Base-by-base conservation (phyloP, 2,888 invertebrate genomes). In the Serripes groenlandicus region DNA sequence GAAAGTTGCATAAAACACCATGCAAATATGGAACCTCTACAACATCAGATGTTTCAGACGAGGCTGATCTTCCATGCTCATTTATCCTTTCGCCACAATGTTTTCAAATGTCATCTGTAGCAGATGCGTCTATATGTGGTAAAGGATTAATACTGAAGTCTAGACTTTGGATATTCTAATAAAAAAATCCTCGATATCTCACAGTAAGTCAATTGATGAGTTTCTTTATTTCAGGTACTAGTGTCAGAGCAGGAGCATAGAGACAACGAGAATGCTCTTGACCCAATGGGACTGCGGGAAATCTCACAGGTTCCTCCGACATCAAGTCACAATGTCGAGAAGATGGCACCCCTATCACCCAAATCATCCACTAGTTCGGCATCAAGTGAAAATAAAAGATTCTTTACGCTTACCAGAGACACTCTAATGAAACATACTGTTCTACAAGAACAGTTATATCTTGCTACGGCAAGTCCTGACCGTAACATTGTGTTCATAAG, bases 231-330 rank as follows among this genome's bases (percentile, higher is more conserved):
- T 37, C 74, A 91, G 91, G 91, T 91, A 9, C 68, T 91, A 52
- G 88, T 91, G 21, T 91, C 92, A 7, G 92, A 92, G 72, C 90
- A 90, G 60, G 91, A 89, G 73, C 90, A 88, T 30, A 54, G 88
- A 21, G 91, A 92, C 71, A 89, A 90, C 26, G 82, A 82, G 28
- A 79, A 75, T 15, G 58, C 78, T 18, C 42, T 75, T n/a, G 82
- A 83, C 56, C 80, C 79, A n/a, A 77, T 80, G 54, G 69, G 62
- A 1, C 66, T 75, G 15, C 71, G 82, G 5, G 82, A 82, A 34
- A 77, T 78, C 15, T 64, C 75, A 3, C 78, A 82, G 52, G 32
- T 77, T 3, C 69, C 75, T 3, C 72, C 78, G 15, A 28, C 76
- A 28, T 42, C 62, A 0, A 52, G 37, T 30, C 56, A 54, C 21